Evolutionary conservation across 2,113 vertebrate species (phyloP), one percentile per base, ranked within the genome.

Genomic region (Urocynchramus pylzowi): DNA sequence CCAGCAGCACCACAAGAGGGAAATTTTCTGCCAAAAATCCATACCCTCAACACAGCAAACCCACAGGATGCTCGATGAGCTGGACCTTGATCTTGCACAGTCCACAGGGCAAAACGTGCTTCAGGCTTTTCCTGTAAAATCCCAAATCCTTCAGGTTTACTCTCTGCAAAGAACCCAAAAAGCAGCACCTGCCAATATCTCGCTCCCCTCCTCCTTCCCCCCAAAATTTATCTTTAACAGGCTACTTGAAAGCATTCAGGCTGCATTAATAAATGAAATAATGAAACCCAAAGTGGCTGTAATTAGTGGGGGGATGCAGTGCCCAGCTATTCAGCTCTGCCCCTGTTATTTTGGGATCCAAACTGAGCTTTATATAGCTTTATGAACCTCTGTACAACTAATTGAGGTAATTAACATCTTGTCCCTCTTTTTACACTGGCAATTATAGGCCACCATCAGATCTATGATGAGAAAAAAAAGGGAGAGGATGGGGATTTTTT

Each of bases 351-450:
- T 93, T 44, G 30, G 2, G 2, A 52, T 63, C 64, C 3, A 3
- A 75, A 68, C 33, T 4, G 41, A 90, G 83, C 37, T 94, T 89
- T 83, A n/a, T 61, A 59, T 53, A 88, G 75, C 75, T 81, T 39
- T 75, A n/a, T 86, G 75, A 70, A 89, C 19, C 5, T 1, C 68
- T 53, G 64, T 50, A 75, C 69, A 82, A 13, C 21, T 96, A 94
- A 92, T 71, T 74, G 73, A 82, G 39, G 65, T 27, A 75, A 94
- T 95, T 95, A 92, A 75, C 69, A 81, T 84, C 83, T 92, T 31
- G 10, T 49, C 15, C 56, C 16, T 90, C 69, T 75, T 84, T 70
- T 75, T 23, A 27, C 20, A 3, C 35, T n/a, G 47, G 33, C 44
- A 77, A 53, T 92, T 75, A 53, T 2, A 39, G 76, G 54, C 28